Conservation (phyloP, 2,888 invertebrate species). For the Catocala nupta region DNA sequence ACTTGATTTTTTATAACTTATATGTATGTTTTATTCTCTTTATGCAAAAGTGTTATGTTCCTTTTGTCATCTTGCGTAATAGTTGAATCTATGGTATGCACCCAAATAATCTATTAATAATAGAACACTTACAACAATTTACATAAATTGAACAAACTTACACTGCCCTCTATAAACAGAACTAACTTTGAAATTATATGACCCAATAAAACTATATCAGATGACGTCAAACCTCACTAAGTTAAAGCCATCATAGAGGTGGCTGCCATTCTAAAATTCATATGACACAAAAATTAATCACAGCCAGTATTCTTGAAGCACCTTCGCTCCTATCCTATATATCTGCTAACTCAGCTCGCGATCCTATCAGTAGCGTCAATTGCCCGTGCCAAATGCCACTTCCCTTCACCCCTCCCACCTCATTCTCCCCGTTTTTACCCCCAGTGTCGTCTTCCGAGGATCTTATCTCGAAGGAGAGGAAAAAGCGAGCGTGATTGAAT, state of each 20-base stretch:
- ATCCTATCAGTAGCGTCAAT: slow-evolving; percentile 87
- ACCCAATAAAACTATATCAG: neutral
- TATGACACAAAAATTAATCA: slow-evolving; percentile 11
- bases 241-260: too few relatives aligned
- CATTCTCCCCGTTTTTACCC: slow-evolving; percentile 42
- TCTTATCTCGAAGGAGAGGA: slow-evolving; percentile 72
- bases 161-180: neutral
- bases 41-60: too few relatives aligned
- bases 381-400: slow-evolving; percentile 88
- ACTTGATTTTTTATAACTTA: too few relatives aligned
- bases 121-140: too few relatives aligned
- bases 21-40: too few relatives aligned
- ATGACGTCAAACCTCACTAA: too few relatives aligned
- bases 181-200: neutral
- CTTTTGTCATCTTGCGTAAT: too few relatives aligned
- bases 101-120: too few relatives aligned
- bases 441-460: slow-evolving; percentile 52
- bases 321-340: slow-evolving; percentile 62
- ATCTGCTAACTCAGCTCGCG: slow-evolving; percentile 84
- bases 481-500: slow-evolving; percentile 79
- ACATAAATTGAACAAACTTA: too few relatives aligned
- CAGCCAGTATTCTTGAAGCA: slow-evolving; percentile 7
- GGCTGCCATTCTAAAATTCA: neutral
- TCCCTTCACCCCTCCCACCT: slow-evolving; percentile 62
- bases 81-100: too few relatives aligned